Percentiles rank a stretch among this genome's conserved stretches.
phyloP scores from a whole-genome alignment of 2,797 vertebrate genomes.

The Girardinus metallicus region DNA sequence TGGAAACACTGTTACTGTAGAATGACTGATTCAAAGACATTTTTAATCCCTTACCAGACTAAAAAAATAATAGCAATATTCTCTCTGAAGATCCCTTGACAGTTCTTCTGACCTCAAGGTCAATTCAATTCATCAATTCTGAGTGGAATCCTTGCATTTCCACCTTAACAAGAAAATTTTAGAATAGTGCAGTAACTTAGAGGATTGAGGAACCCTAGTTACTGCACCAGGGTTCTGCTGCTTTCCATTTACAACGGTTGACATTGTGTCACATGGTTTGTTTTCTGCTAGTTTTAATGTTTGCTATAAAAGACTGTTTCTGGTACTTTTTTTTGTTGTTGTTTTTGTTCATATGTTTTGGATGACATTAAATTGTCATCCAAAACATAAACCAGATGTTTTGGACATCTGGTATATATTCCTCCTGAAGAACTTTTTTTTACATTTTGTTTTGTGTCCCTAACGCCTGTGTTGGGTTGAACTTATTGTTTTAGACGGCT shows the following conservation, averaged over 20 bases:
- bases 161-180: not conserved
- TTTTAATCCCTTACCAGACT: too few species aligned
- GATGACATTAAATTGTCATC: too few species aligned
- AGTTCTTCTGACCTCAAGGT: not conserved
- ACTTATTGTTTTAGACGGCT: not conserved
- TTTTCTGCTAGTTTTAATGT: not conserved
- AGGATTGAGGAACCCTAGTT: too few species aligned
- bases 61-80: too few species aligned
- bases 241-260: not conserved
- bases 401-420: not conserved
- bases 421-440: not conserved
- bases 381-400: too few species aligned
- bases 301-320: not conserved
- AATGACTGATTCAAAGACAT: too few species aligned
- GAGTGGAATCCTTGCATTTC: not conserved
- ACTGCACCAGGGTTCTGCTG: too few species aligned
- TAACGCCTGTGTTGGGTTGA: not conserved
- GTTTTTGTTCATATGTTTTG: not conserved
- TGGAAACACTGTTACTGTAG: too few species aligned
- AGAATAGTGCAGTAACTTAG: too few species aligned
- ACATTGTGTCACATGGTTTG: not conserved
- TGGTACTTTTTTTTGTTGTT: not conserved
- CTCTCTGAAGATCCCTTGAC: too few species aligned
- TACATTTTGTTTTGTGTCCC: not conserved
- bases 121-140: too few species aligned